Evolutionary conservation across 2,113 vertebrate genomes (phyloP).

Genomic region (Dicentrarchus labrax): DNA sequence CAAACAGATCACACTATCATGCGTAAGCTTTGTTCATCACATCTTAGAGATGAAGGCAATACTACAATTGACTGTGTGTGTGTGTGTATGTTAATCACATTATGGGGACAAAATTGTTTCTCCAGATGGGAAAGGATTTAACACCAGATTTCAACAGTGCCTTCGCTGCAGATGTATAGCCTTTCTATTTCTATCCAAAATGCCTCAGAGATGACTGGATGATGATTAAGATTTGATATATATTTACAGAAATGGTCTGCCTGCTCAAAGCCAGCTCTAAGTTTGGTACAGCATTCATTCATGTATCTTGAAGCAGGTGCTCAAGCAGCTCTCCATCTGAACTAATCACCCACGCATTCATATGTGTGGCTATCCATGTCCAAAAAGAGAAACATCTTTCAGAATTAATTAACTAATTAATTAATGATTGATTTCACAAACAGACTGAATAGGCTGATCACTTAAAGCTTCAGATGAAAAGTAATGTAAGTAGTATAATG

Average conservation of each 20-base stretch:
- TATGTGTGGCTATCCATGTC: not conserved
- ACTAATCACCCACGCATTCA: not conserved
- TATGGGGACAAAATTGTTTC: not conserved
- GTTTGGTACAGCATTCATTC: not conserved
- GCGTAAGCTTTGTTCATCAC: slow-evolving; percentile 1
- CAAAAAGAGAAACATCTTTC: not conserved
- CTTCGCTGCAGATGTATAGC: not conserved
- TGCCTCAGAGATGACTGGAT: not conserved
- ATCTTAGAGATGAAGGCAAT: not conserved
- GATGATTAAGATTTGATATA: not conserved
- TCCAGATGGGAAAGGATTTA: not conserved
- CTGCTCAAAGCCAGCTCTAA: not conserved
- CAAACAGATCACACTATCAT: not conserved
- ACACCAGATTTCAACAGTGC: not conserved
- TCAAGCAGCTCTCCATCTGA: not conserved
- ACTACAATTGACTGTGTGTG: not conserved
- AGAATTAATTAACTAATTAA: no score
- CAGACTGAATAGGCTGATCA: not conserved
- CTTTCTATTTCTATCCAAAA: not conserved
- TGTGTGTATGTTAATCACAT: not conserved
- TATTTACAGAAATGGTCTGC: not conserved
- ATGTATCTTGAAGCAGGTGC: not conserved
- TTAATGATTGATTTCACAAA: no score
- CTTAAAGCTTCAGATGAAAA: not conserved
- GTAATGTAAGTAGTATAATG: not conserved